Evolutionary conservation across 2,888 invertebrate genomes (phyloP).

Genomic region (Trichogramma dendrolimi): DNA sequence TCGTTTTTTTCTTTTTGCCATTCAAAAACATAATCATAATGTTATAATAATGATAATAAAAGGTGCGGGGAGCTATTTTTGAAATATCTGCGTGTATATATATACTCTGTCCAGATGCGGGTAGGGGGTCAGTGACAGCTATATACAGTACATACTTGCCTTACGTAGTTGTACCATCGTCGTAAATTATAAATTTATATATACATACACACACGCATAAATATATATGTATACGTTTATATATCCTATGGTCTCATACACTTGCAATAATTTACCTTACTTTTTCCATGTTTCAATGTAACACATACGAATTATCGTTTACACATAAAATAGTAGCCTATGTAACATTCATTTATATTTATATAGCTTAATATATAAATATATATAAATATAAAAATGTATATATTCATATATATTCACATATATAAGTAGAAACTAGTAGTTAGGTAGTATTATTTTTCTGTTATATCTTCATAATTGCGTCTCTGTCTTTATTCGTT

Average conservation of each 20-base stretch:
- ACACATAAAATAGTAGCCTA: slow-evolving; percentile 48
- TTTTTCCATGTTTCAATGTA: neutral
- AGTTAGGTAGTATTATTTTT: slow-evolving; percentile 43
- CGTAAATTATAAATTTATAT: slow-evolving; percentile 34
- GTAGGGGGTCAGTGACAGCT: slow-evolving; percentile 47
- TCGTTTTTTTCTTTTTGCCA: slow-evolving; percentile 28
- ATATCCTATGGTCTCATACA: slow-evolving; percentile 38
- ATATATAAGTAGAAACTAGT: slow-evolving; percentile 43
- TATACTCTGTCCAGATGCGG: slow-evolving; percentile 40
- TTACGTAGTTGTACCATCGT: slow-evolving; percentile 47
- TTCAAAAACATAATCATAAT: neutral
- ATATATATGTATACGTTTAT: slow-evolving; percentile 34
- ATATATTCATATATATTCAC: slow-evolving; percentile 32
- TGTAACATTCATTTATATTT: slow-evolving; percentile 35
- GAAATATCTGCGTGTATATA: slow-evolving; percentile 23
- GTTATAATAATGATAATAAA: neutral
- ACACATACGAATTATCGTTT: slow-evolving; percentile 43
- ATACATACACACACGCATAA: slow-evolving; percentile 15
- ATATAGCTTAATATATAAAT: slow-evolving; percentile 14
- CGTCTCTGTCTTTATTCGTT: no score
- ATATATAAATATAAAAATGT: no score
- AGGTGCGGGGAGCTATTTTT: neutral
- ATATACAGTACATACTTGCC: slow-evolving; percentile 52
- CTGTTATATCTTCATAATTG: no score
- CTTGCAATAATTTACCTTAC: slow-evolving; percentile 35